Base-by-base conservation (phyloP, 2,888 invertebrate genomes). In the Endomychus coccineus region DNA sequence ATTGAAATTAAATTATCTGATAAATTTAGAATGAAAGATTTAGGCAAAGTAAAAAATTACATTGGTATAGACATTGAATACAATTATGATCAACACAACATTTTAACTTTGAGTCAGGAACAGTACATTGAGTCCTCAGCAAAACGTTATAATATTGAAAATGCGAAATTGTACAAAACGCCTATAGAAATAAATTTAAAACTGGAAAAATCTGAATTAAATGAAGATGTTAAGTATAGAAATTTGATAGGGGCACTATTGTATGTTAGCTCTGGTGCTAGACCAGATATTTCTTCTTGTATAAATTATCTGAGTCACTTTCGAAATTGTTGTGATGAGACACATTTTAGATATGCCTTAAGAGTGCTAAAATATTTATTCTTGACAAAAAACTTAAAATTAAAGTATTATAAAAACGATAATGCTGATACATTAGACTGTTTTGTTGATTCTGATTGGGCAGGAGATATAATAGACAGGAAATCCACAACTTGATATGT, bases 251-350 rank as follows among this genome's bases (percentile, higher is more conserved):
- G n/a, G n/a, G n/a, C n/a, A n/a, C n/a, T n/a, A n/a, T 33, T 37
- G 10, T 61, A 56, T 44, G 52, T 59, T 19, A 56, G 53, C 41
- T 27, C 49, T 16, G 55, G 51, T 21, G 58, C 58, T 11, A 50
- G 55, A 40, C 52, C 54, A 40, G 56, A 58, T 43, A 42, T 58
- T n/a, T n/a, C n/a, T n/a, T n/a, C n/a, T n/a, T 19, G 54, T 39
- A 55, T 58, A 6, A 59, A 59, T 43, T 59, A 58, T 30, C 39
- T 59, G 15, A 58, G 59, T 47, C 30, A 57, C 40, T n/a, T 59
- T 46, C 39, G 51, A 55, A 43, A 40, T 55, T 33, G 23, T 22
- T 33, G 14, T 16, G 5, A 51, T 44, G 34, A 45, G 9, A 34
- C 34, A 16, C 29, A 44, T 37, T 40, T 34, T 40, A 48, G 49